These are phyloP conservation scores for Invenusta paracnida DNA, from an alignment of 2,888 invertebrate species.

Conservation along the genomic window DNA sequence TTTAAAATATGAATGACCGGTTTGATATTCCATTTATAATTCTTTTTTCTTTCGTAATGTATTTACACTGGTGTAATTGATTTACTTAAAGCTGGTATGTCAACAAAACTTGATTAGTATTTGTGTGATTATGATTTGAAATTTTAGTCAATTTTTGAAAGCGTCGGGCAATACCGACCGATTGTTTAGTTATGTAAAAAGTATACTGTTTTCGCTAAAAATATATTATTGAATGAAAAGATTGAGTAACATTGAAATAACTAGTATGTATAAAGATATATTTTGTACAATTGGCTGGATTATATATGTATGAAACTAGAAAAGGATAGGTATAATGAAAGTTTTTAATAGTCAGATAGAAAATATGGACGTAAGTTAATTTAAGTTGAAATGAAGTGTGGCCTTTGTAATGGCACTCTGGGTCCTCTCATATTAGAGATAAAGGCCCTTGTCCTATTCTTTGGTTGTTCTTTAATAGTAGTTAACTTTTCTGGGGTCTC, in stretches of 20 bases:
- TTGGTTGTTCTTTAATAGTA: no score
- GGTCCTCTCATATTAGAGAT: not conserved
- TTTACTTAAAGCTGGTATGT: not conserved
- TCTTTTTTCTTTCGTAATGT: not conserved
- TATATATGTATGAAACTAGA: not conserved
- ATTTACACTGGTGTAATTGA: not conserved
- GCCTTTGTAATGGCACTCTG: not conserved
- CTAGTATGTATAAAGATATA: not conserved
- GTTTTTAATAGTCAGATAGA: not conserved
- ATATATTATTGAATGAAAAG: not conserved
- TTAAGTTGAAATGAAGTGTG: not conserved
- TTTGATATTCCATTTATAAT: not conserved
- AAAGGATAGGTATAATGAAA: not conserved
- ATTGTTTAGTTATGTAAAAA: not conserved
- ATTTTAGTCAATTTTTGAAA: not conserved
- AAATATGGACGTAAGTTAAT: no score
- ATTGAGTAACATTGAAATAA: not conserved
- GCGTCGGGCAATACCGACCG: not conserved
- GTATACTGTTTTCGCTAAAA: not conserved
- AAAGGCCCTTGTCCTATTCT: not conserved
- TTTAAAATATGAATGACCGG: not conserved
- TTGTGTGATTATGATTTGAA: not conserved
- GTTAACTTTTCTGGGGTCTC: not conserved
- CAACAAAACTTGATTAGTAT: not conserved
- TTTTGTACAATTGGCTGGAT: not conserved